Evolutionary conservation across 2,113 vertebrate species (phyloP).

Genomic region (Ictidomys tridecemlineatus): DNA sequence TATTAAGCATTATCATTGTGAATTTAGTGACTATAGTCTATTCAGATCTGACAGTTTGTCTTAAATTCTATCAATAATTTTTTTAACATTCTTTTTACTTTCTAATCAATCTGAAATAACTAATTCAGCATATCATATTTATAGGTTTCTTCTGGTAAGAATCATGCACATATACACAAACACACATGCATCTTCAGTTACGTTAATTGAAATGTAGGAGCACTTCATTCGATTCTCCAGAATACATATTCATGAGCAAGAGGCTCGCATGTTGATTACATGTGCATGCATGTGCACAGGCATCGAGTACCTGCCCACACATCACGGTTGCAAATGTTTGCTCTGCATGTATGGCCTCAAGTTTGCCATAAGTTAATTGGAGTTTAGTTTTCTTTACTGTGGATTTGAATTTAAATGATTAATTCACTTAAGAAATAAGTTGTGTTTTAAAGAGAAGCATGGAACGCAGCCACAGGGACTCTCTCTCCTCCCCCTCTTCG

Average conservation of each 20-base stretch:
- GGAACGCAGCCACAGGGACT: conserved; percentile 25
- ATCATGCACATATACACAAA: background rate
- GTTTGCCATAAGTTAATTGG: conserved; percentile 65
- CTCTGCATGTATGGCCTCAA: conserved; percentile 19
- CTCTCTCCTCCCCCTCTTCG: conserved; percentile 71
- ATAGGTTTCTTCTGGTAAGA: conserved; percentile 26
- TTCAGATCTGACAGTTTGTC: background rate
- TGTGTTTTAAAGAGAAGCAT: conserved; percentile 78
- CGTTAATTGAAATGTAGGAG: conserved; percentile 20
- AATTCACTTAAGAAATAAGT: conserved; percentile 78
- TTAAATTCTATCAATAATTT: too few relatives aligned
- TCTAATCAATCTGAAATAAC: conserved; percentile 33
- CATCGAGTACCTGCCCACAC: background rate
- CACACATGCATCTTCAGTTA: conserved; percentile 36
- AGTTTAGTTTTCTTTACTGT: conserved; percentile 48
- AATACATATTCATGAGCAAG: conserved; percentile 63
- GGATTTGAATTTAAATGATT: conserved; percentile 74
- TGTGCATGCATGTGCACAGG: background rate
- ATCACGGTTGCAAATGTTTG: background rate
- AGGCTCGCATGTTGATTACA: background rate
- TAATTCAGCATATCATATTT: conserved; percentile 28
- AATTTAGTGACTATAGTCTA: background rate
- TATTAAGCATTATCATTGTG: background rate
- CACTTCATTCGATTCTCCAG: background rate
- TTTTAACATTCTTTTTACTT: conserved; percentile 17